A percentile compares a stretch with the other conserved stretches of the same genome.
Conservation (phyloP, 2,797 vertebrate genomes). For the Sebastes flavidus region DNA sequence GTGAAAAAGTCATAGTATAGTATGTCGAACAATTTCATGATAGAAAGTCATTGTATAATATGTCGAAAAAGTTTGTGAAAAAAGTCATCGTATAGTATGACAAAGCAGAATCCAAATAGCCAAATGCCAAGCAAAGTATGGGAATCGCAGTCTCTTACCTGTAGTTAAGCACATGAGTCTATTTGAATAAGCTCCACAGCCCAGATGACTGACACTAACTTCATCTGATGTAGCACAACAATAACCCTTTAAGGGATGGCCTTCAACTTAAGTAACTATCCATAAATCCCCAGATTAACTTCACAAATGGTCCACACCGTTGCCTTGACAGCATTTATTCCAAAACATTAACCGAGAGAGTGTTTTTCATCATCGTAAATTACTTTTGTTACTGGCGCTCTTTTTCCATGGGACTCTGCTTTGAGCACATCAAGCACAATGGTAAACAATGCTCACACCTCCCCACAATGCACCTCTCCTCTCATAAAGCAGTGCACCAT, state of each 20-base stretch:
- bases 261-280: constrained; percentile 42
- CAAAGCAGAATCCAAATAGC: too few species aligned
- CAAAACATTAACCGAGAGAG: constrained; percentile 60
- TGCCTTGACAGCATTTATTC: constrained; percentile 64
- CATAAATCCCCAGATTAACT: constrained; percentile 63
- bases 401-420: constrained; percentile 15
- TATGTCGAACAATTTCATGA: too few species aligned
- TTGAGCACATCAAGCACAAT: constrained; percentile 10
- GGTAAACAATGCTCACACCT: constrained; percentile 50
- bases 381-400: constrained; percentile 32
- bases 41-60: too few species aligned
- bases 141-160: too few species aligned
- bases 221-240: constrained; percentile 45
- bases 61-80: too few species aligned
- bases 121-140: neutral
- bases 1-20: too few species aligned
- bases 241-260: constrained; percentile 37
- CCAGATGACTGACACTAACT: constrained; percentile 14
- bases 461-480: constrained; percentile 39
- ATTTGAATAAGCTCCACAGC: constrained; percentile 12
- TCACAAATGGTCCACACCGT: constrained; percentile 46
- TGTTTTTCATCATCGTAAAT: constrained; percentile 55
- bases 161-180: neutral
- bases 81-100: too few species aligned
- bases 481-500: constrained; percentile 29